A percentile compares a stretch with the other conserved stretches of the same genome.
Evolutionary conservation across 2,888 invertebrate genomes (phyloP).

Genomic region (Graphium colonna): DNA sequence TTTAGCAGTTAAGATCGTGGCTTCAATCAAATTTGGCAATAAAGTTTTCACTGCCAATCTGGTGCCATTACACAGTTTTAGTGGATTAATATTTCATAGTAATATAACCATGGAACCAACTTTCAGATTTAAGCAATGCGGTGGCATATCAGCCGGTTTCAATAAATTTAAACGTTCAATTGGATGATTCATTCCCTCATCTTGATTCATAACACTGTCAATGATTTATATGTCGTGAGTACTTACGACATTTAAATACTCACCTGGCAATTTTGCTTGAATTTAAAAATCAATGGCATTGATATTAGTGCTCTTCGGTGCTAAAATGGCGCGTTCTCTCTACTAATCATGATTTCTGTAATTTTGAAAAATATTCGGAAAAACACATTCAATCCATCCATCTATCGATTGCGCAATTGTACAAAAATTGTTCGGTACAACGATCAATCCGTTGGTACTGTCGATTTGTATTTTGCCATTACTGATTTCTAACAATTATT

Average conservation of each 20-base stretch:
- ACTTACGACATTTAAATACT: no score
- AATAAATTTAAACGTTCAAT: conserved; percentile 27
- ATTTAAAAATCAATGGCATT: conserved; percentile 18
- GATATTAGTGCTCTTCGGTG: conserved; percentile 20
- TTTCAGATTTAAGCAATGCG: conserved; percentile 25
- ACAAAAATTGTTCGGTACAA: conserved; percentile 25
- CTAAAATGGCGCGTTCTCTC: conserved; percentile 21
- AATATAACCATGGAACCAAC: conserved; percentile 25
- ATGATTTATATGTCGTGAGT: conserved; percentile 21
- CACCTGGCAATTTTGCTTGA: conserved; percentile 18
- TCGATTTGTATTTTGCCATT: conserved; percentile 25
- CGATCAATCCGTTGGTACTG: conserved; percentile 21
- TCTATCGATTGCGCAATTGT: conserved; percentile 24
- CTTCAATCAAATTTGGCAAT: no score
- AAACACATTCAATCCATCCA: no score
- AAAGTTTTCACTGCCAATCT: no score
- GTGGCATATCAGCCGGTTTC: conserved; percentile 20
- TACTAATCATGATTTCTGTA: conserved; percentile 19
- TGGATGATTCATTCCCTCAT: conserved; percentile 24
- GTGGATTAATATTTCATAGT: conserved; percentile 25
- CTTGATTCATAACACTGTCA: conserved; percentile 23
- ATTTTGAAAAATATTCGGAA: conserved; percentile 23
- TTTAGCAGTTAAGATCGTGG: no score
- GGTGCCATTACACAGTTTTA: conserved; percentile 23
- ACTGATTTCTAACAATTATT: conserved; percentile 23